Base-by-base conservation (phyloP, 2,113 vertebrate genomes). In the Carassius gibelio region DNA sequence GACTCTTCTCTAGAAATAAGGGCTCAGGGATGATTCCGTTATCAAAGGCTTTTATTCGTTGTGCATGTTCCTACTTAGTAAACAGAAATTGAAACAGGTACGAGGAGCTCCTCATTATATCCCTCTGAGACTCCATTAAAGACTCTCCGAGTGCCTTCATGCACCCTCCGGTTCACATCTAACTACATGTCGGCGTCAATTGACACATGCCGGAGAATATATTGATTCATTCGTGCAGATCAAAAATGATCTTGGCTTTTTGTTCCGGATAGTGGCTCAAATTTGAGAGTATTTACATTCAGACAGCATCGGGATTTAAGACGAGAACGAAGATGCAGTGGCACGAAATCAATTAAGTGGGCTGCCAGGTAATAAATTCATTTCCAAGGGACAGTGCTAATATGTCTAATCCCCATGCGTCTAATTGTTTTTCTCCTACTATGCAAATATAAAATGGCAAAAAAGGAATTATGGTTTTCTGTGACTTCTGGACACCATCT, bases 301-400 rank as follows among this genome's bases (percentile, higher is more conserved):
- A 59, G 68, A 81, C 69, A 48, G 38, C 59, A 36, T 85, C 84
- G 59, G 5, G 82, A 68, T 87, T 69, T 81, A 84, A 89, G 87
- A 87, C 78, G 82, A 91, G 91, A 85, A 38, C 75, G 84, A 86
- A 85, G 86, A 92, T 94, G 89, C 91, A 62, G 87, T 78, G 85
- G 84, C 91, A 93, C 87, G 84, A 85, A 93, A 94, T 92, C 91
- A 93, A 90, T 92, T 92, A 87, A 92, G 88, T 85, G 83, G 72
- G 84, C 19, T 88, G 84, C 71, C 87, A 93, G 90, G 90, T 87
- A 88, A 89, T 88, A 89, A 83, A 91, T 92, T 85, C 81, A 92
- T 91, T 90, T 90, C 87, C 89, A 84, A 87, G 38, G 88, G 90
- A 88, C 85, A 50, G 75, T 88, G 84, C 90, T 91, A 90, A 92